Base-by-base conservation (phyloP, 2,113 vertebrate genomes). In the Paraplagusia blochii region DNA sequence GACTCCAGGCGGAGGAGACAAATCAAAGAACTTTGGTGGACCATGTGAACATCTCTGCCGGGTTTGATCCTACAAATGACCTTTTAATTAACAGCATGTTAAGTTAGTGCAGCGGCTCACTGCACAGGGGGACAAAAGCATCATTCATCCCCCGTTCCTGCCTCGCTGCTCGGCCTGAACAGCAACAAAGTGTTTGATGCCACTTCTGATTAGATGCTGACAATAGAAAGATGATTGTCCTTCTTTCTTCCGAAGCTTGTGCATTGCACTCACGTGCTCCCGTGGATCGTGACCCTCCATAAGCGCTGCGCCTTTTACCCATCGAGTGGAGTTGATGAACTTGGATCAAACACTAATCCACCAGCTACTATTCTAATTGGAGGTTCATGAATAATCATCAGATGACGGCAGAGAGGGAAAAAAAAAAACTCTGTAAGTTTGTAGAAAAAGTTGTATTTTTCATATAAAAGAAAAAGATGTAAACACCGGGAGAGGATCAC, bases 31-130 rank as follows among this genome's bases (percentile, higher is more conserved):
- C 82, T 86, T 52, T 18, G 11, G 67, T 82, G 79, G 80, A 69
- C 85, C 73, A 83, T 80, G 81, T 81, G 88, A 83, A 80, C 80
- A 76, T 84, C 68, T 84, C 65, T 79, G 80, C 76, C 77, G 56
- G 62, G 74, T 68, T 74, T 81, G 85, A 87, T 87, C 85, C 87
- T 82, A 77, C 65, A 87, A 89, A 83, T 80, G 87, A 92, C 91
- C 92, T 91, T 89, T 90, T 90, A 91, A 92, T 93, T 81, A 91
- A 88, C 86, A 81, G 81, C 88, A 86, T 89, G 90, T 90, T 85
- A 91, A 91, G 90, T 92, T 90, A 91, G 88, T 81, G 83, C 84
- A 86, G 81, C 80, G 65, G 80, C 85, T 88, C 85, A 53, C 84
- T 73, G 81, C 84, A 83, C 82, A 54, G 55, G 83, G 69, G 89